Evolutionary conservation across 2,888 invertebrate genomes (phyloP), one percentile per base, ranked within the genome.

Genomic region (Cephus runcator): DNA sequence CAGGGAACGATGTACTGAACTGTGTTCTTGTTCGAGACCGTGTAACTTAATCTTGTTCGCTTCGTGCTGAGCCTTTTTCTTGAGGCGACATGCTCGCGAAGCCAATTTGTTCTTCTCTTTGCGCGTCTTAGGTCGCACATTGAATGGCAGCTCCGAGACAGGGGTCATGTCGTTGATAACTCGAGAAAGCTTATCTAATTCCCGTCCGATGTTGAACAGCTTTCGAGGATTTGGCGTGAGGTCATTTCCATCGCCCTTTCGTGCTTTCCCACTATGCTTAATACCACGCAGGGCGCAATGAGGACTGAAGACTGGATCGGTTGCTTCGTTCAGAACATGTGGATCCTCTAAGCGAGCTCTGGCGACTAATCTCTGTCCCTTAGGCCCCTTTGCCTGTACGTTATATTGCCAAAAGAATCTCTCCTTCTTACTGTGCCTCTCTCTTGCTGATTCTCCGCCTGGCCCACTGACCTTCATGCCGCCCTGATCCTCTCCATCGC

Each of bases 11-110:
- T 81, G 78, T 81, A 88, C 88, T 89, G 80, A 87, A 98, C 98
- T 96, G 92, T 99, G 99, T 92, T 99, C 99, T 87, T 95, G 94
- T 92, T 98, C 98, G 85, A 99, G 93, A 69, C 99, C 99, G 90
- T 95, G 97, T 3, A 99, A 93, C 93, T 99, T 99, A 78, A 99
- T 95, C 92, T 99, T 99, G 91, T 99, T 99, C 3, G 99, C 99
- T 92, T 99, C 99, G 91, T 99, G 99, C 90, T 99, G 99, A 6
- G 99, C 99, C 92, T 99, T 99, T 92, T 99, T 99, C 94, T 99
- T 99, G 88, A 99, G 93, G 68, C 99, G 95, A 91, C 99, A 99
- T 56, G 98, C 99, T 81, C 99, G 95, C 0, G 99, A 99, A 12
- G 99, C 99, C 77, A 99, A 93, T 92, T 99, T 99, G 91, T 99